Percentiles rank a stretch among this genome's conserved stretches.
phyloP scores from a whole-genome alignment of 2,797 vertebrate genomes.

The Botia almorhae region DNA sequence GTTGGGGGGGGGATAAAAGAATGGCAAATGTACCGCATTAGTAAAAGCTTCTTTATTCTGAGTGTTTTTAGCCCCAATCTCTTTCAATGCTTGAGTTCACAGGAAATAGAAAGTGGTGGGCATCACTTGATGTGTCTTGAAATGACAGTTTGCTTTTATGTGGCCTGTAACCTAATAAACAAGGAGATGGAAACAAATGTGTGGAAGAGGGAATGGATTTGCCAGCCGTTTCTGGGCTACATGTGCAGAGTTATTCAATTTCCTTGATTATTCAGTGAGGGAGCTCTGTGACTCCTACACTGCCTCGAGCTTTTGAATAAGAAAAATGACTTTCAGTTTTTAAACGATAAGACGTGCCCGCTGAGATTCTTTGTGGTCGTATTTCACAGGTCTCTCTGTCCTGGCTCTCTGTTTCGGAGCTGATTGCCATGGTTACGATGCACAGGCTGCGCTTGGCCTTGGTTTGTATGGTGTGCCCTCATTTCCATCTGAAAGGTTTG shows the following conservation, averaged over 20 bases:
- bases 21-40: constrained; percentile 17
- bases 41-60: constrained; percentile 22
- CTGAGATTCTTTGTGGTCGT: constrained; percentile 48
- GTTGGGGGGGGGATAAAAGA: background rate
- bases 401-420: constrained; percentile 46
- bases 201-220: constrained; percentile 19
- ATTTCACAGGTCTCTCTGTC: constrained; percentile 22
- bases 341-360: constrained; percentile 33
- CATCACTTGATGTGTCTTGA: constrained; percentile 41
- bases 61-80: constrained; percentile 27
- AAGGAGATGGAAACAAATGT: constrained; percentile 23
- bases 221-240: constrained; percentile 13
- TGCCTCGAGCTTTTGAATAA: constrained; percentile 35
- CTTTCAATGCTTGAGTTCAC: constrained; percentile 52
- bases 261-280: constrained; percentile 8
- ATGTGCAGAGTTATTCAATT: constrained; percentile 27
- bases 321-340: constrained; percentile 38
- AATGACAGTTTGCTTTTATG: constrained; percentile 50
- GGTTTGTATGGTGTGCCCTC: constrained; percentile 58
- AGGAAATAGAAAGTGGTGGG: constrained; percentile 12
- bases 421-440: constrained; percentile 63
- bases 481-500: constrained; percentile 67
- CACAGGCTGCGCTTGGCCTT: constrained; percentile 53
- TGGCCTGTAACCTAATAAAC: constrained; percentile 52
- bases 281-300: constrained; percentile 34